phyloP scores from a whole-genome alignment of 2,113 vertebrate genomes.

The Coregonus clupeaformis region DNA sequence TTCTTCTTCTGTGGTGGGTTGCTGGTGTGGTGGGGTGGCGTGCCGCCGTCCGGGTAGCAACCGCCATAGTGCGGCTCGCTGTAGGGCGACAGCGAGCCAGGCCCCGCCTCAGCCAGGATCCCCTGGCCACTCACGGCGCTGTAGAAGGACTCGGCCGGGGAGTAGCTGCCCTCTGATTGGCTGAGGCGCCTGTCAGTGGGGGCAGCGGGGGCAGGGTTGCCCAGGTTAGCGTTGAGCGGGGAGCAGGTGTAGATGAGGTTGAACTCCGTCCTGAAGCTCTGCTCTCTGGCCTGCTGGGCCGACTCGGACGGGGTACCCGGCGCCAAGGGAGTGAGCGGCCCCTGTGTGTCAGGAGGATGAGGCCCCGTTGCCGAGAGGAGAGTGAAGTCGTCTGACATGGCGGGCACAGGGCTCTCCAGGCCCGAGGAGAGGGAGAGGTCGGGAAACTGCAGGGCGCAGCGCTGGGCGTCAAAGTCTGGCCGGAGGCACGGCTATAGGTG shows the following conservation, averaged over 20 bases:
- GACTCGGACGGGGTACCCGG: conserved; percentile 59
- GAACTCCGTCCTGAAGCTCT: conserved; percentile 98
- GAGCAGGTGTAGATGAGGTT: conserved; percentile 99
- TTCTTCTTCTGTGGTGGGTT: conserved; percentile 97
- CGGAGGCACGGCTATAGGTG: conserved; percentile 82
- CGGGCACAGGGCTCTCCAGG: conserved; percentile 77
- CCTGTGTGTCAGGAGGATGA: conserved; percentile 69
- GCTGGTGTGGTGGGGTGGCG: conserved; percentile 82
- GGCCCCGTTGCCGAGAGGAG: conserved; percentile 54
- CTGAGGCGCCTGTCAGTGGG: conserved; percentile 78
- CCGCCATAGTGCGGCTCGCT: conserved; percentile 79
- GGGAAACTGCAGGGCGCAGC: conserved; percentile 71
- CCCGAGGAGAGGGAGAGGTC: conserved; percentile 76
- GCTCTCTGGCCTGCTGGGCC: conserved; percentile 82
- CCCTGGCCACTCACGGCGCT: conserved; percentile 80
- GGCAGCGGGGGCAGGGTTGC: conserved; percentile 65
- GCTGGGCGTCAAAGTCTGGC: conserved; percentile 80
- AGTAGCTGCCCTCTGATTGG: conserved; percentile 85
- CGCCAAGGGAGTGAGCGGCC: conserved; percentile 41
- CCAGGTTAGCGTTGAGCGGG: conserved; percentile 91
- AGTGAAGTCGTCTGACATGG: conserved; percentile 75
- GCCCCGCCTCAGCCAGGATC: conserved; percentile 78
- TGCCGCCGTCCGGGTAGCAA: conserved; percentile 77
- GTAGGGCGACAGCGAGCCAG: conserved; percentile 84
- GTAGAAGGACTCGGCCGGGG: conserved; percentile 88